Conservation (phyloP, 2,113 vertebrate species). For the Falco punctatus region DNA sequence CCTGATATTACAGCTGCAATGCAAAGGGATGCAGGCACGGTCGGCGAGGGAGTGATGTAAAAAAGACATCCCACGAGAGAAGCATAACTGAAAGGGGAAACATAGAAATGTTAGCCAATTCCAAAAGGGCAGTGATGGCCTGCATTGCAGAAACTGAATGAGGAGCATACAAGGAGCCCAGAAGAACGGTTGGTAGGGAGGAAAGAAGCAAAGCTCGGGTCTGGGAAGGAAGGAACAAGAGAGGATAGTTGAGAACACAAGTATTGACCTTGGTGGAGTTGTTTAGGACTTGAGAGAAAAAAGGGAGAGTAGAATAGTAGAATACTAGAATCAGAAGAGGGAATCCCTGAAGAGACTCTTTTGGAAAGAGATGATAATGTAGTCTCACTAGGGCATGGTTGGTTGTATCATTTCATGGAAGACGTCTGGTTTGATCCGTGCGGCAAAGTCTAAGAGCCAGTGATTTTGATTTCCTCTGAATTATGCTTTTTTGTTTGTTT, state of each 20-base stretch:
- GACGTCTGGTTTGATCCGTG: rapidly evolving
- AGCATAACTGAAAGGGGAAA: not conserved
- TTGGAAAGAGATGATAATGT: not conserved
- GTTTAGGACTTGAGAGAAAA: not conserved
- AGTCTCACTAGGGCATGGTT: not conserved
- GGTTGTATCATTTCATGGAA: not conserved
- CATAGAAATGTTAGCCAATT: not conserved
- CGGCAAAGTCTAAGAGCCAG: not conserved
- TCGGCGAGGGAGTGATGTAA: not conserved
- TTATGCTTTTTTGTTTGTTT: not conserved
- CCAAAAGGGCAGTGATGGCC: not conserved
- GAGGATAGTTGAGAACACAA: not conserved
- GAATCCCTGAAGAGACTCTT: not conserved
- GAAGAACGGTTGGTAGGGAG: not conserved
- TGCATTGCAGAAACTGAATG: not conserved
- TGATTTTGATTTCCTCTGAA: not conserved
- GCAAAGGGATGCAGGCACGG: not conserved
- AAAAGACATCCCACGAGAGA: not conserved
- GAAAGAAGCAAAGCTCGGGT: not conserved
- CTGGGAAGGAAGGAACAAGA: not conserved
- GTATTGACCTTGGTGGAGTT: not conserved
- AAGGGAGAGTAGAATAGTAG: not conserved
- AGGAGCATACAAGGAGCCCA: not conserved
- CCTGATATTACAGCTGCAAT: not conserved
- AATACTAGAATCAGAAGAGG: not conserved